Conservation (phyloP, 2,888 invertebrate genomes). For the Mythimna ferrago region DNA sequence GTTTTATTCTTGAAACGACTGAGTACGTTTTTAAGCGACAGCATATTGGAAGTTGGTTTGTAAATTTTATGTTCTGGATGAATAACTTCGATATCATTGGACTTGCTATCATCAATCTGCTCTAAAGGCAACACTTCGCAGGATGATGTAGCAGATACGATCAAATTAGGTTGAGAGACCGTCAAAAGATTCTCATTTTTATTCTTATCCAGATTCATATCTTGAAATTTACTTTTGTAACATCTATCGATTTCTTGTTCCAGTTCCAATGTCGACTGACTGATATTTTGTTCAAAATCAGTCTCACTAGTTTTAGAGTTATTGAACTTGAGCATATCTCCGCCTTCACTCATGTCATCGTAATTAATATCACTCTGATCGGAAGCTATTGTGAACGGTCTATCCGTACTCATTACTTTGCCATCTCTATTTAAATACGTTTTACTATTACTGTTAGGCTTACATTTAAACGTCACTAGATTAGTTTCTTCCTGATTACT, state of each 20-base stretch:
- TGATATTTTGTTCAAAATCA: conserved; percentile 83
- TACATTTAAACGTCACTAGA: conserved; percentile 83
- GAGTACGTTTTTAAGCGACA: conserved; percentile 90
- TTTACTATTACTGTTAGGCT: conserved; percentile 85
- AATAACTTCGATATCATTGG: conserved; percentile 87
- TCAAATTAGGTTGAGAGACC: conserved; percentile 86
- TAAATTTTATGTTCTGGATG: conserved; percentile 96
- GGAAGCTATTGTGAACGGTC: conserved; percentile 93
- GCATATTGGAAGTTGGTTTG: conserved; percentile 90
- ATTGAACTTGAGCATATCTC: conserved; percentile 85
- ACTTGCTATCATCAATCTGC: conserved; percentile 81
- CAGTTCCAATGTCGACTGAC: conserved; percentile 87
- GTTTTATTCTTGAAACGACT: conserved; percentile 88
- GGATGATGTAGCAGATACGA: conserved; percentile 89
- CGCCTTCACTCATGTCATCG: conserved; percentile 90
- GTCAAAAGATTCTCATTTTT: conserved; percentile 80
- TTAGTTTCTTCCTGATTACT: conserved; percentile 88
- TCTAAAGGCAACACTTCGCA: conserved; percentile 89
- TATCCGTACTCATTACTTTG: conserved; percentile 91
- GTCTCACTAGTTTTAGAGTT: conserved; percentile 80
- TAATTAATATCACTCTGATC: conserved; percentile 93
- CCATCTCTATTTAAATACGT: conserved; percentile 91
- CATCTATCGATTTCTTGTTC: conserved; percentile 89
- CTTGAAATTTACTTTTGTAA: conserved; percentile 87
- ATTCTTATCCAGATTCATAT: conserved; percentile 79